A percentile compares a stretch with the other conserved stretches of the same genome.
phyloP scores from a whole-genome alignment of 2,888 invertebrate species.

The Stenodera caucasica region DNA sequence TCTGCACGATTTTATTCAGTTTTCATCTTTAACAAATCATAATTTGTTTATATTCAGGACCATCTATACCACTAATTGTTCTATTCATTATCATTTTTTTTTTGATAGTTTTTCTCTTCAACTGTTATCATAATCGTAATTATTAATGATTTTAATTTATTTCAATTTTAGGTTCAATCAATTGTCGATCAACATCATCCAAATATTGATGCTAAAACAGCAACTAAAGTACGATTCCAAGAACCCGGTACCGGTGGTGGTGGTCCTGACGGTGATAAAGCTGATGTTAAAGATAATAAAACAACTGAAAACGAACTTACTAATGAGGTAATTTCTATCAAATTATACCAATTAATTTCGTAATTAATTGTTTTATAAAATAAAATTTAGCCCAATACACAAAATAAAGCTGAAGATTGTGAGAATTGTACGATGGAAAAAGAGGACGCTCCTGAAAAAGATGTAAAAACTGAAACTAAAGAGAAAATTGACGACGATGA shows the following conservation, averaged over 20 bases:
- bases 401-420: constrained; percentile 51
- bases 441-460: constrained; percentile 53
- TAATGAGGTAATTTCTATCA: constrained; percentile 51
- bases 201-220: constrained; percentile 70
- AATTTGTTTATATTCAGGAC: constrained; percentile 12
- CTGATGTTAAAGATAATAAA: constrained; percentile 42
- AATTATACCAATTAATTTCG: not conserved
- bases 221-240: constrained; percentile 85
- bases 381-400: constrained; percentile 42
- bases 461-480: constrained; percentile 23
- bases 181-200: constrained; percentile 91
- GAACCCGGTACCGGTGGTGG: constrained; percentile 64
- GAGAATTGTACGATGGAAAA: constrained; percentile 53
- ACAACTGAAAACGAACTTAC: constrained; percentile 44
- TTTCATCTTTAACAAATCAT: constrained; percentile 30
- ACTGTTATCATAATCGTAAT: too few species aligned
- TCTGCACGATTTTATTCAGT: constrained; percentile 42
- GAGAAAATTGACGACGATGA: constrained; percentile 53
- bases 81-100: not conserved
- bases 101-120: not conserved
- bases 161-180: constrained; percentile 77
- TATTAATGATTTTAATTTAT: not conserved
- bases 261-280: constrained; percentile 49
- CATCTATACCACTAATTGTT: constrained; percentile 9
- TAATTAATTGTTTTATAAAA: not conserved